Base-by-base conservation (phyloP, 1,140 invertebrate species). In the Xylocopa sonorina region DNA sequence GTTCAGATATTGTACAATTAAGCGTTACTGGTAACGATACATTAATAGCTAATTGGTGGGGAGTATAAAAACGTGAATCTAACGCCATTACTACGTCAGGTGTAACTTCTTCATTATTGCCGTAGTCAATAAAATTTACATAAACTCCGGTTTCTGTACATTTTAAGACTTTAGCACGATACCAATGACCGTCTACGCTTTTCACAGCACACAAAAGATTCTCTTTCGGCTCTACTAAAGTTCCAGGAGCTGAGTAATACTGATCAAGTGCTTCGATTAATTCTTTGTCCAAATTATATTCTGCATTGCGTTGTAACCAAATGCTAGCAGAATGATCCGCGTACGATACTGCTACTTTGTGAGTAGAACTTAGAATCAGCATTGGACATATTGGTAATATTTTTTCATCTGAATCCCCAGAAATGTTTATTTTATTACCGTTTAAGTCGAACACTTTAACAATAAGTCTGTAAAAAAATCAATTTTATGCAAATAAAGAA, bases 111-210 rank as follows among this genome's bases (percentile, higher is more conserved):
- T 94, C 93, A 18, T 72, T 83, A 64, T 94, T 94, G 41, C 94
- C 95, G 83, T 94, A 94, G 86, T 95, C 94, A 43, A 95, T 91
- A 83, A 93, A 94, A n/a, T 88, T 78, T 4, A 94, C 86, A 2
- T 46, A 77, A 41, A 80, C 85, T 9, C 24, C 78, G 1, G 48
- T 80, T 6, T 88, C 82, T 0, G 68, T 78, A 10, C 34, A 21
- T 6, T 82, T 41, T 0, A 85, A 3, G 7, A 93, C 78, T 74
- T 60, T 89, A 14, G 83, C 91, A 57, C 93, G 86, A 66, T 93
- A 93, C 92, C 92, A 97, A 85, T 95, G 95, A 4, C 90, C 93
- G 87, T 96, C 95, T 0, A 71, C 6, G 16, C 94, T 94, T 53
- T 94, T 92, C 0, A 94, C 95, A 0, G 93, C 95, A 88, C 95